Conservation (phyloP, 2,888 invertebrate species). For the Cataglyphis rosenhaueri region DNA sequence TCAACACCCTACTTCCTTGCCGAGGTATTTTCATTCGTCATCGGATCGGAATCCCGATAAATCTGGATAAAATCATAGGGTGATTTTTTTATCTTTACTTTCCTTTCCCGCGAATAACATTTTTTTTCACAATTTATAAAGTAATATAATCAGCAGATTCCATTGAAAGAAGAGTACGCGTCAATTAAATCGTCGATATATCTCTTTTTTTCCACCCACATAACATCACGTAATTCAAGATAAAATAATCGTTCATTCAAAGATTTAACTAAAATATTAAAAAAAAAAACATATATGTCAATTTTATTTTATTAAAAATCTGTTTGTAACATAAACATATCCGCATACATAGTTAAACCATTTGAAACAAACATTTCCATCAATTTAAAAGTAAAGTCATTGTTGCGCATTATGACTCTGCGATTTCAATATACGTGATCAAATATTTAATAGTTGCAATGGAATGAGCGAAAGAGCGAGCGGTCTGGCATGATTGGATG, state of each 20-base stretch:
- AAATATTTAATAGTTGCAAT: conserved; percentile 12
- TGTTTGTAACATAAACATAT: neutral
- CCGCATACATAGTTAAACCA: neutral
- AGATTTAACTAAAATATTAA: neutral
- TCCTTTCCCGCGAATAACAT: neutral
- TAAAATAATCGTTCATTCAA: neutral
- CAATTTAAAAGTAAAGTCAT: conserved; percentile 37
- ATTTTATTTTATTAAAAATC: neutral
- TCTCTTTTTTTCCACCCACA: neutral
- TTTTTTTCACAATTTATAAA: conserved; percentile 2
- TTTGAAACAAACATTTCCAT: neutral
- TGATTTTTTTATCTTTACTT: neutral
- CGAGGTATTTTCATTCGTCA: conserved; percentile 13
- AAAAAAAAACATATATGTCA: neutral
- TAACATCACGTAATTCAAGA: neutral
- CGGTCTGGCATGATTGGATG: conserved; percentile 34
- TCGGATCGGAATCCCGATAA: conserved; percentile 1
- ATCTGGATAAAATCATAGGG: neutral
- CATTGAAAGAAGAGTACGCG: neutral
- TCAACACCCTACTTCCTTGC: neutral
- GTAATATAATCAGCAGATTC: neutral
- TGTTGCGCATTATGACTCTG: conserved; percentile 2
- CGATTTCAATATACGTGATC: neutral
- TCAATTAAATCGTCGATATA: neutral
- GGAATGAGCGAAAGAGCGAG: neutral